Evolutionary conservation across 2,888 invertebrate genomes (phyloP), one percentile per base, ranked within the genome.

Genomic region (Isotomurus palustris): DNA sequence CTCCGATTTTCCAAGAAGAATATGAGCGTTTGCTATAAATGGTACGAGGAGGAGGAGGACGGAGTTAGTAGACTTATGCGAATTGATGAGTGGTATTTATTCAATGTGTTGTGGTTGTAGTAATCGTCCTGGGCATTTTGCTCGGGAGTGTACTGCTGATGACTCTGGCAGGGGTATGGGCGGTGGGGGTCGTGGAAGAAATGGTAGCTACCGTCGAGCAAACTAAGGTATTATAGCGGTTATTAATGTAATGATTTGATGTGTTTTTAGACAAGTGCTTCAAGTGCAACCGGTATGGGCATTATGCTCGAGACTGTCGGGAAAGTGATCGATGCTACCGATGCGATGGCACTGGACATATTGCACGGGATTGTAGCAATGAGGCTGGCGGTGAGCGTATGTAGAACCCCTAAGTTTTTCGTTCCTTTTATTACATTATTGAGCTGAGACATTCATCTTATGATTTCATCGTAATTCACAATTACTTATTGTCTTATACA

Each of bases 281-380:
- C 83, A 93, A 93, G 81, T 94, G 93, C 80, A 92, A 92, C 80
- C 86, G 91, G 77, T 85, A 85, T 74, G 92, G 93, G 60, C 93
- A 93, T 79, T 91, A 89, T 76, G 92, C 92, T 65, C 84, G 92
- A 67, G 91, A 91, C 74, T 93, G 93, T 82, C 89, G 91, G 77
- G 91, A 93, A 78, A 91, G 88, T 65, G 93, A 93, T 76, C 75
- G 78, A 67, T 79, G 80, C 73, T 81, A 80, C 73, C 75, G 77
- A 60, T 78, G 78, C 71, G 76, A 77, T 72, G 74, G 75, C 25
- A 55, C 57, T 35, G 64, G 92, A 62, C 92, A 92, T 79, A 91
- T 91, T 80, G 91, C 91, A 73, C 89, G 90, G 76, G 90, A 92
- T 79, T 92, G 92, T 19, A 49, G 19, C 79, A 85, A 88, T 74